These are phyloP conservation scores for Scaptomyza montana DNA, from an alignment of 1,140 invertebrate species.

Conservation along the genomic window DNA sequence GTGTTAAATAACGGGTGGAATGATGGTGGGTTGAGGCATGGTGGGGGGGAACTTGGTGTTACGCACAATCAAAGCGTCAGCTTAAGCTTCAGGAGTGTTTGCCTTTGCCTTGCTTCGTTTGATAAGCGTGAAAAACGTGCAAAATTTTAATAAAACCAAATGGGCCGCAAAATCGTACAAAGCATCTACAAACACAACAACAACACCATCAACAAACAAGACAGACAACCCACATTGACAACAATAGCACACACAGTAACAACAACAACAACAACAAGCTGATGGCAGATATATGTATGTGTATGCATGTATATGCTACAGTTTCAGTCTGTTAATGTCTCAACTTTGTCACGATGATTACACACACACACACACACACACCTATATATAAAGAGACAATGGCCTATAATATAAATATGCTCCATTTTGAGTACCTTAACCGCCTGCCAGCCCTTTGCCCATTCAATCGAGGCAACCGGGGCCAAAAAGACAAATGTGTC, in stretches of 20 bases:
- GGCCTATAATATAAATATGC: conserved; percentile 22
- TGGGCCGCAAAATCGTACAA: conserved; percentile 78
- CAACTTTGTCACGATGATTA: conserved; percentile 67
- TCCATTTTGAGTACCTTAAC: conserved; percentile 44
- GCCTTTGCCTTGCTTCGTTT: conserved; percentile 43
- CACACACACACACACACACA: conserved; percentile 16
- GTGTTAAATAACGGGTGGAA: not conserved
- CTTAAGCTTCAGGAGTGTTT: conserved; percentile 29
- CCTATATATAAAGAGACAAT: conserved; percentile 3
- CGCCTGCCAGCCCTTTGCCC: too few species aligned
- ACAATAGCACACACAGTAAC: conserved; percentile 1
- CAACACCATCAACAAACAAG: conserved; percentile 21
- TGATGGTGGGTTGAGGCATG: too few species aligned
- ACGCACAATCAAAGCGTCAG: conserved; percentile 66
- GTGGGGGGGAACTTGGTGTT: not conserved
- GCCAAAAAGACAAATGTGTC: not conserved
- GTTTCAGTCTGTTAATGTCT: conserved; percentile 67
- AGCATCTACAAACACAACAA: conserved; percentile 22
- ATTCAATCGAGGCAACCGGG: not conserved
- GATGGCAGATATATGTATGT: conserved; percentile 41
- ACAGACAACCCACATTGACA: conserved; percentile 11
- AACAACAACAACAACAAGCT: conserved; percentile 2
- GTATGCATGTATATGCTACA: conserved; percentile 55
- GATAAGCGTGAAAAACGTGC: conserved; percentile 79
- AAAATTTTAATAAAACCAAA: conserved; percentile 80